Base-by-base conservation (phyloP, 35 echinoderm and acorn worm species). In the Strongylocentrotus purpuratus region DNA sequence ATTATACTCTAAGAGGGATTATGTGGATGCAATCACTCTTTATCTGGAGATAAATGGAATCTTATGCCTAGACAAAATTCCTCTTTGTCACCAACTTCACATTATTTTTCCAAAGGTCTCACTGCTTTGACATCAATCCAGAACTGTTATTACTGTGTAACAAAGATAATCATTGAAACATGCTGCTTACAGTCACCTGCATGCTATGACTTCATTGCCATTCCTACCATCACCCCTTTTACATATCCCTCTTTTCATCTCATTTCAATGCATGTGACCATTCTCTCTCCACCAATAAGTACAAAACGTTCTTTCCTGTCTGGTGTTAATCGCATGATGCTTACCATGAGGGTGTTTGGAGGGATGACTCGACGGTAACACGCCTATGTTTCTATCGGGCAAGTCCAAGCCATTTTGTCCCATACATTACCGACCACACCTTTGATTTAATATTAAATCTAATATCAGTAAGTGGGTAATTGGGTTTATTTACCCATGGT, bases 321-420 rank as follows among this genome's bases (percentile, higher is more conserved):
- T 55, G 92, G 95, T 48, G 95, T 96, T 22, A 96, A 94, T 88
- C 92, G 85, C 45, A 94, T 97, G 91, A 94, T 97, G 95, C 94
- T 94, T 52, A 58, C 91, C 8, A 85, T 97, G 91, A 97, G 92
- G 92, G 95, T 93, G 13, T 94, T 94, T 86, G 94, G 94, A 11
- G 94, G 91, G 91, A 33, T 93, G 28, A 31, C 45, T 31, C 31
- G 33, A 55, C 33, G 71, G 85, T 95, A 89, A 95, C 20, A 7
- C 65, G n/a, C 65, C 1, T 78, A 22, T 78, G 20, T 78, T 78
- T 78, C 18, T 70, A 25, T 11, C 17, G 52, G 52, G 52, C 52
- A 13, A 14, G 52, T 59, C 52, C 52, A 59, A 59, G 52, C 11
- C 0, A 59, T 59, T 59, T 17, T 59, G 11, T 59, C 52, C 52